Conservation (phyloP, 2,797 vertebrate species). For the Moxostoma hubbsi region DNA sequence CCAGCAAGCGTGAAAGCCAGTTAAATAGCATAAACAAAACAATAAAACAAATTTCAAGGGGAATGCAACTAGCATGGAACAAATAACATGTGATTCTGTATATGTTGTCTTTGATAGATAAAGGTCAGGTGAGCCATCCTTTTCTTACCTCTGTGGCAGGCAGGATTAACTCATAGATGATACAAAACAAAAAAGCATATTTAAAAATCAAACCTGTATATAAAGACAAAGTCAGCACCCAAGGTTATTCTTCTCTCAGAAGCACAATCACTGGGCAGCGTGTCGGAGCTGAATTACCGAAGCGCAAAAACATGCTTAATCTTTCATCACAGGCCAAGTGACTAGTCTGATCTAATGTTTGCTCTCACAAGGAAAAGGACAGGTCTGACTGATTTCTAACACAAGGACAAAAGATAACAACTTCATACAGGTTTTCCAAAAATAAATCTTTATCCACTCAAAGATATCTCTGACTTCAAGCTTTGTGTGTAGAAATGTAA, state of each 20-base stretch:
- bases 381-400: slow-evolving; percentile 21
- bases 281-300: slow-evolving; percentile 35
- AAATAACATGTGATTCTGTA: slow-evolving; percentile 68
- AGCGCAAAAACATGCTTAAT: slow-evolving; percentile 41
- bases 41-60: slow-evolving; percentile 56
- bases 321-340: slow-evolving; percentile 36
- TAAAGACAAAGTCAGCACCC: slow-evolving; percentile 17
- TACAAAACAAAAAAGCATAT: slow-evolving; percentile 33
- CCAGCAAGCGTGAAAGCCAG: slow-evolving; percentile 40
- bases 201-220: slow-evolving; percentile 19
- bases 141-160: slow-evolving; percentile 37
- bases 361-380: slow-evolving; percentile 5
- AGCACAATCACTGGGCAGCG: slow-evolving; percentile 28
- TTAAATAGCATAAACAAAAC: slow-evolving; percentile 54
- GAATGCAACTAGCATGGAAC: slow-evolving; percentile 72
- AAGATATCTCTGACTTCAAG: slow-evolving; percentile 4
- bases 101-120: slow-evolving; percentile 65
- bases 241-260: slow-evolving; percentile 32
- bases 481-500: neutral
- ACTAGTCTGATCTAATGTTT: slow-evolving; percentile 6
- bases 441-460: neutral
- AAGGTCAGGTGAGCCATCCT: slow-evolving; percentile 70
- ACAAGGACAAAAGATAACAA: slow-evolving; percentile 35
- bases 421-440: neutral
- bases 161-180: slow-evolving; percentile 18